Percentiles rank a stretch among this genome's conserved stretches.
These are phyloP conservation scores for Margaritifera margaritifera DNA, from an alignment of 2,888 invertebrate genomes.

Conservation along the genomic window DNA sequence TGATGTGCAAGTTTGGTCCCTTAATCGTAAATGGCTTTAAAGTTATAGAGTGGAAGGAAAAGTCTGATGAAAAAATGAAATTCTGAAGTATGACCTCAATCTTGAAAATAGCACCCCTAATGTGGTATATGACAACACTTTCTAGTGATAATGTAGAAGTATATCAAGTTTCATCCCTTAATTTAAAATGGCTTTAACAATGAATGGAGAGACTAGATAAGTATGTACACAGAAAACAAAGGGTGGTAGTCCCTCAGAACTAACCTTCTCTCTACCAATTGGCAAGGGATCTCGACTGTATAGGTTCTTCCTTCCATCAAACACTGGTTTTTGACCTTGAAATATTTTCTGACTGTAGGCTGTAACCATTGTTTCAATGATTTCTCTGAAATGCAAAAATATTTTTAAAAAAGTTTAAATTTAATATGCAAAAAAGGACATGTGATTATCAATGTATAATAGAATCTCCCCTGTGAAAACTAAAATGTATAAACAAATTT, in stretches of 20 bases:
- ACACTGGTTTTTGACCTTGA: slow-evolving; percentile 96
- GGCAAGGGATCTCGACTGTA: slow-evolving; percentile 98
- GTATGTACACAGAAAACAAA: slow-evolving; percentile 9
- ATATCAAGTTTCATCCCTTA: too few species aligned
- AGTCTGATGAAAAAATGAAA: too few species aligned
- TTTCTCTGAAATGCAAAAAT: slow-evolving; percentile 81
- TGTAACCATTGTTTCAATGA: slow-evolving; percentile 99
- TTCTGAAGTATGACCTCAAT: too few species aligned
- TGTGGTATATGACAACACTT: background rate
- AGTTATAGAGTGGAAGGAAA: too few species aligned
- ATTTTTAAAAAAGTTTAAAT: background rate
- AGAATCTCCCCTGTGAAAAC: too few species aligned
- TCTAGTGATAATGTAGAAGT: too few species aligned
- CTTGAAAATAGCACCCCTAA: background rate
- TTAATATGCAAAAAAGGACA: background rate
- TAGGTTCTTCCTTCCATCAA: slow-evolving; percentile 98
- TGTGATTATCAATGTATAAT: slow-evolving; percentile 1
- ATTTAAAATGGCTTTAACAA: too few species aligned
- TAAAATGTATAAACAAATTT: too few species aligned
- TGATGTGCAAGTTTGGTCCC: too few species aligned
- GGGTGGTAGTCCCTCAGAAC: slow-evolving; percentile 2
- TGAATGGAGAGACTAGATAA: background rate
- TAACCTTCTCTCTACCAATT: slow-evolving; percentile 94
- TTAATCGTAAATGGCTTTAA: too few species aligned
- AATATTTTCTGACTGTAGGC: slow-evolving; percentile 95